Conservation (phyloP, 2,113 vertebrate genomes). For the Hystrix cristata region DNA sequence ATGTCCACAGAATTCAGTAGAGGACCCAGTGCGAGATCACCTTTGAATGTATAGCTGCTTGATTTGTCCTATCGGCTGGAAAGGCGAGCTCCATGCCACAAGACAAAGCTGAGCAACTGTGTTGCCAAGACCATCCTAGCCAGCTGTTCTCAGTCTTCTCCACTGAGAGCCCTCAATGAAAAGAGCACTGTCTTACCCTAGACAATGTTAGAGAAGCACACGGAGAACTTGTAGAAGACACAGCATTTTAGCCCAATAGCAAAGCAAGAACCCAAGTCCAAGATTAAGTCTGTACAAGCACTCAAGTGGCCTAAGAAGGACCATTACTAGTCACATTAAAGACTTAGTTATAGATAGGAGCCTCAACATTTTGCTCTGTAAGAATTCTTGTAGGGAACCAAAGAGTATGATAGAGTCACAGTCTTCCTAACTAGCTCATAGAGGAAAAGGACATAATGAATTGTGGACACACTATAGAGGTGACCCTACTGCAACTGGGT, state of each 20-base stretch:
- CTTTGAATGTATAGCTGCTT: not conserved
- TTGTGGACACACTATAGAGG: not conserved
- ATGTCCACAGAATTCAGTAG: not conserved
- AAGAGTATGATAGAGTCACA: not conserved
- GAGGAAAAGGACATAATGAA: not conserved
- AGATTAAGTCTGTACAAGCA: not conserved
- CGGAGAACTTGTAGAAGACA: not conserved
- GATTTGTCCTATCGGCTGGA: not conserved
- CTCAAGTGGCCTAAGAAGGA: not conserved
- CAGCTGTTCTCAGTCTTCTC: not conserved
- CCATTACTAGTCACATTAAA: not conserved
- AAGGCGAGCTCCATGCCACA: not conserved
- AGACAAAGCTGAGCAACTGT: not conserved
- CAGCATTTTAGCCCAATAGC: not conserved
- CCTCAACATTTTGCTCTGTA: not conserved
- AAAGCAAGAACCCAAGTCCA: not conserved
- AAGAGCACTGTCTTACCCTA: not conserved
- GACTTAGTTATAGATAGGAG: not conserved
- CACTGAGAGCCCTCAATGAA: not conserved
- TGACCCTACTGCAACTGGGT: not conserved
- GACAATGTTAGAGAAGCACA: not conserved
- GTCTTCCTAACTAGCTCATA: not conserved
- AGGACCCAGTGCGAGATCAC: not conserved
- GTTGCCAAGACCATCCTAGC: not conserved
- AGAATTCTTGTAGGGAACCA: not conserved